These are phyloP conservation scores for Temnothorax nylanderi DNA, from an alignment of 1,140 invertebrate genomes.

Conservation along the genomic window DNA sequence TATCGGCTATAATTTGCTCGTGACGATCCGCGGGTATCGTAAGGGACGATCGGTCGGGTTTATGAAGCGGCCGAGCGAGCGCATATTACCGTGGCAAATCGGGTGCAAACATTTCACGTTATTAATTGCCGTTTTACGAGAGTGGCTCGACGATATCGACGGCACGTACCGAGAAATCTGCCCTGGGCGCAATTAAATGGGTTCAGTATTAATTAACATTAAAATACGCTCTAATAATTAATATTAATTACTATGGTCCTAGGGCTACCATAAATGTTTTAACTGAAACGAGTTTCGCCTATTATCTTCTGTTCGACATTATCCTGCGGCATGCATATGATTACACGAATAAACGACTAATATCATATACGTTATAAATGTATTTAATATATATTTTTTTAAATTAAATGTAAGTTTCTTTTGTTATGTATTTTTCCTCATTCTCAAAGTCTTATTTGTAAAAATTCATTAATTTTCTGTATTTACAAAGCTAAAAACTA, in stretches of 20 bases:
- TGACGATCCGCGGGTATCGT: background rate
- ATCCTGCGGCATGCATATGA: constrained; percentile 11
- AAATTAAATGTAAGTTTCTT: background rate
- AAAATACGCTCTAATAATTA: constrained; percentile 46
- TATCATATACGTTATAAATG: background rate
- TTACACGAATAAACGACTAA: background rate
- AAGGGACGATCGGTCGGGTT: background rate
- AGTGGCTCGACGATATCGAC: background rate
- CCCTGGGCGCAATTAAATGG: constrained; percentile 35
- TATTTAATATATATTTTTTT: background rate
- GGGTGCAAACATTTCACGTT: constrained; percentile 15
- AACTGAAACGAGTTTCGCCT: background rate
- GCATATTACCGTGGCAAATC: constrained; percentile 13
- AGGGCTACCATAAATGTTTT: constrained; percentile 23
- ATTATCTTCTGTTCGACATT: constrained; percentile 23
- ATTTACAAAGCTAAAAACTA: background rate
- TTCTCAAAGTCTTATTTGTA: background rate
- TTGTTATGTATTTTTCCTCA: background rate
- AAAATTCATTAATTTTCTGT: background rate
- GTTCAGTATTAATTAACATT: constrained; percentile 27
- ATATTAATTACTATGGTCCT: constrained; percentile 41
- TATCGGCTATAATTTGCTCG: background rate
- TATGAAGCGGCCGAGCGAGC: background rate
- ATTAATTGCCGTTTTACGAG: constrained; percentile 47
- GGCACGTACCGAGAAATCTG: constrained; percentile 11